These are phyloP conservation scores for Synanthedon formicaeformis DNA, from an alignment of 2,888 invertebrate species.

Conservation along the genomic window DNA sequence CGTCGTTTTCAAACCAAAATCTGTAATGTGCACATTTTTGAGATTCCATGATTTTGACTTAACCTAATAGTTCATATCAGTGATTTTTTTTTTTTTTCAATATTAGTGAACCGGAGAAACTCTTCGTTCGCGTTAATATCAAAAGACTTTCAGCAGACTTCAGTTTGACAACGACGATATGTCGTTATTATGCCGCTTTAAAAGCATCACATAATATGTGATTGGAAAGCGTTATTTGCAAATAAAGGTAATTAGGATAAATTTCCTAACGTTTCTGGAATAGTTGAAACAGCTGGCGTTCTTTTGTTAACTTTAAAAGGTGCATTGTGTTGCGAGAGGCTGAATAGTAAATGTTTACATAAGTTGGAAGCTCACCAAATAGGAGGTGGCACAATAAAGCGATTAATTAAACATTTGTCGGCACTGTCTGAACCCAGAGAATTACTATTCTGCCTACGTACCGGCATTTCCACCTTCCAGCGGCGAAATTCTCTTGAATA, in stretches of 20 bases:
- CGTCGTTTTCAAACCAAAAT: no score
- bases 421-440: constrained; percentile 4
- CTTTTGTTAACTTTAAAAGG: background rate
- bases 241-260: background rate
- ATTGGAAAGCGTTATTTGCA: background rate
- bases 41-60: no score
- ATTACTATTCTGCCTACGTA: constrained; percentile 4
- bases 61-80: no score
- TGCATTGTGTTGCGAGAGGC: constrained; percentile 3
- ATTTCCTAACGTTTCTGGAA: background rate
- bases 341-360: background rate
- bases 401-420: constrained; percentile 20
- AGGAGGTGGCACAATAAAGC: constrained; percentile 14
- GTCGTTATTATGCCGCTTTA: no score
- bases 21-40: no score
- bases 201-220: no score
- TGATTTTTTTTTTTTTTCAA: no score
- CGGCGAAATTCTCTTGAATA: background rate
- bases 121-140: no score
- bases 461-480: background rate
- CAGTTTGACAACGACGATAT: no score
- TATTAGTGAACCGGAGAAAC: no score
- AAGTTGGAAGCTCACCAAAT: constrained; percentile 9
- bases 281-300: background rate
- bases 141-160: no score